phyloP scores from a whole-genome alignment of 2,113 vertebrate species.

The Urocynchramus pylzowi region DNA sequence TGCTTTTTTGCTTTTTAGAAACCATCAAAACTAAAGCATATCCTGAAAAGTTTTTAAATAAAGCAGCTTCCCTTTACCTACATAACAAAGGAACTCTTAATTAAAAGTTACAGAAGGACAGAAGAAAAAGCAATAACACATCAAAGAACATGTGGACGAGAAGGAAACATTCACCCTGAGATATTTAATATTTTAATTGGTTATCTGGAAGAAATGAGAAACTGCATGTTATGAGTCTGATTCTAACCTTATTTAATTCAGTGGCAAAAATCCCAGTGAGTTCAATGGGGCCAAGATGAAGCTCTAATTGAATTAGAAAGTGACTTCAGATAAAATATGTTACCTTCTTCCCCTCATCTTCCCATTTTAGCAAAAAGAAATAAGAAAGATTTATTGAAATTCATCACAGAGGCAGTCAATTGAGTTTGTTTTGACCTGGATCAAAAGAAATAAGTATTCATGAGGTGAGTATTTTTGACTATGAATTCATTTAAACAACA shows the following conservation, averaged over 20 bases:
- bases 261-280: conserved; percentile 33
- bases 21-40: not conserved
- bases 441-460: not conserved
- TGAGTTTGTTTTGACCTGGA: not conserved
- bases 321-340: not conserved
- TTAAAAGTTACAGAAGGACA: not conserved
- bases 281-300: not conserved
- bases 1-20: not conserved
- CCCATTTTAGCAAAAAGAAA: not conserved
- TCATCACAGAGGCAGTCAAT: not conserved
- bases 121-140: not conserved
- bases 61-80: not conserved
- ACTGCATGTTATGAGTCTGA: not conserved
- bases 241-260: not conserved
- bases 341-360: not conserved
- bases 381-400: not conserved
- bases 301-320: conserved; percentile 32
- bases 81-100: not conserved
- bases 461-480: not conserved
- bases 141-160: not conserved
- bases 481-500: not conserved
- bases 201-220: conserved; percentile 50
- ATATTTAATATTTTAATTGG: conserved; percentile 51
- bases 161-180: not conserved
- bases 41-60: not conserved